phyloP scores from a whole-genome alignment of 2,797 vertebrate genomes.

The Masticophis lateralis region DNA sequence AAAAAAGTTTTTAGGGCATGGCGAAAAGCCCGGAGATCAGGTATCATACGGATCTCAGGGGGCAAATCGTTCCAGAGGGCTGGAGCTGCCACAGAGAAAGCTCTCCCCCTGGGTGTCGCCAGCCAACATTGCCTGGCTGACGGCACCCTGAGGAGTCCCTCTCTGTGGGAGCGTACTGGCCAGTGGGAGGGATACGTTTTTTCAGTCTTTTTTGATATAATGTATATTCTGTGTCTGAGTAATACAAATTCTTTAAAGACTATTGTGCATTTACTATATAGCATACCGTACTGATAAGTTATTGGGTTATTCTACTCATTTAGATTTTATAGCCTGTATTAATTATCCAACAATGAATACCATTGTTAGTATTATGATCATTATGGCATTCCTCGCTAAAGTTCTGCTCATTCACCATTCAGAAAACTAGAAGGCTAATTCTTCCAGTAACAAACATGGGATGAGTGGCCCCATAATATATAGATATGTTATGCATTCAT shows the following conservation, averaged over 20 bases:
- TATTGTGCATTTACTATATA: slow-evolving; percentile 10
- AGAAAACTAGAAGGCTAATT: slow-evolving; percentile 22
- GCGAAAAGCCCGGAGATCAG: too few relatives aligned
- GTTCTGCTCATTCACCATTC: slow-evolving; percentile 23
- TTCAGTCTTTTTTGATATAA: not conserved
- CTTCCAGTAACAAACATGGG: not conserved
- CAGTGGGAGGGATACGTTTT: not conserved
- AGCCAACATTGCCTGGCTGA: too few relatives aligned
- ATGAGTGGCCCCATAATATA: not conserved
- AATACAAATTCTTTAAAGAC: not conserved
- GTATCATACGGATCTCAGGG: too few relatives aligned
- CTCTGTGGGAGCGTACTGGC: too few relatives aligned
- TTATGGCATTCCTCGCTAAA: slow-evolving; percentile 20
- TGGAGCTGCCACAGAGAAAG: too few relatives aligned
- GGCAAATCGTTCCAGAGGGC: too few relatives aligned
- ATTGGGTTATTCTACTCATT: slow-evolving; percentile 23
- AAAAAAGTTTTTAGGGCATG: too few relatives aligned
- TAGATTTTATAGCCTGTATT: slow-evolving; percentile 29
- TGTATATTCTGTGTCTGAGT: not conserved
- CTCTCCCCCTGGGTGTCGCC: too few relatives aligned
- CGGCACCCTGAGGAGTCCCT: too few relatives aligned
- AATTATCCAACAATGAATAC: not conserved
- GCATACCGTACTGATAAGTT: not conserved
- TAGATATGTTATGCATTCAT: too few relatives aligned
- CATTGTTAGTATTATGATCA: slow-evolving; percentile 4